phyloP scores from a whole-genome alignment of 2,888 invertebrate genomes.

The Trachelus iudaicus region DNA sequence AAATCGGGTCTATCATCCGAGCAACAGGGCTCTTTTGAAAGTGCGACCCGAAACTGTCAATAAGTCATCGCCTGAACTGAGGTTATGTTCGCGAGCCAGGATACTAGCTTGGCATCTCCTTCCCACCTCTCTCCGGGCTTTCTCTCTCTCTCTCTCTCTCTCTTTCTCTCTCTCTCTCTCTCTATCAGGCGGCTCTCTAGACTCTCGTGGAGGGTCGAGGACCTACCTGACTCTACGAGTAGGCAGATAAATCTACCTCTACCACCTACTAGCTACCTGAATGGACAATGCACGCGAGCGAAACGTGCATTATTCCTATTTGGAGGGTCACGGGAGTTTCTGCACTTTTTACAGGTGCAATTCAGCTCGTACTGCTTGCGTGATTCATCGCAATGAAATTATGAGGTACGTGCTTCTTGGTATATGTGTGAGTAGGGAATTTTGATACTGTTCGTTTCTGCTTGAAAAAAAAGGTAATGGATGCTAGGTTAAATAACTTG shows the following conservation, averaged over 20 bases:
- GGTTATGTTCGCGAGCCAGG: no score
- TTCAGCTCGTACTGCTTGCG: neutral
- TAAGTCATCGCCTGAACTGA: no score
- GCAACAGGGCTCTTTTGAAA: no score
- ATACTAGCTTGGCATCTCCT: no score
- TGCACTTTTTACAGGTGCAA: conserved; percentile 46
- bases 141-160: conserved; percentile 25
- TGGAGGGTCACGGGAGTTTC: conserved; percentile 28
- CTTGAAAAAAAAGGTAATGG: no score
- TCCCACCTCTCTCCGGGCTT: conserved; percentile 26
- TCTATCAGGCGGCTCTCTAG: conserved; percentile 7
- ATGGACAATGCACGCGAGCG: conserved; percentile 47
- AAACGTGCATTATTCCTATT: conserved; percentile 56
- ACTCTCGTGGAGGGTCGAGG: neutral
- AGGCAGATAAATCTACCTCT: conserved; percentile 49
- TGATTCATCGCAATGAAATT: neutral
- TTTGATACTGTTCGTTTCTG: no score
- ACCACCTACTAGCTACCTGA: conserved; percentile 52
- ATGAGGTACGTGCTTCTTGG: neutral
- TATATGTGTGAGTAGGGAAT: no score
- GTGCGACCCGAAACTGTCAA: no score
- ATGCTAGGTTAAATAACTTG: no score
- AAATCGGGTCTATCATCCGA: no score
- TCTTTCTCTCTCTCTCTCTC: conserved; percentile 24
- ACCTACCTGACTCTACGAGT: conserved; percentile 34